Percentiles rank a stretch among this genome's conserved stretches.
Evolutionary conservation across 2,888 invertebrate genomes (phyloP).

Genomic region (Anorthoa munda): DNA sequence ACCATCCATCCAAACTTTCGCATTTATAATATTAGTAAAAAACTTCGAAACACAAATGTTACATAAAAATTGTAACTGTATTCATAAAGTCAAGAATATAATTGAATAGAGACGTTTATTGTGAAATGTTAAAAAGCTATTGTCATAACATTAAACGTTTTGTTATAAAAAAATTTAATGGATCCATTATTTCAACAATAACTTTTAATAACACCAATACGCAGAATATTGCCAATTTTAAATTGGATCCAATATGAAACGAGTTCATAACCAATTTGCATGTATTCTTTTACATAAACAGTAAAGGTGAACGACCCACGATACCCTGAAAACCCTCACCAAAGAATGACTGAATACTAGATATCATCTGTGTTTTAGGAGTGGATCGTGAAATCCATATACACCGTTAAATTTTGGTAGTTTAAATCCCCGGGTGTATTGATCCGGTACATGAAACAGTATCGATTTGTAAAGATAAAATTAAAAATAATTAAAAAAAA

Average conservation of each 20-base stretch:
- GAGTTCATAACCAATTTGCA: slow-evolving; percentile 17
- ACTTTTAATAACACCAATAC: slow-evolving; percentile 20
- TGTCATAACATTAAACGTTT: slow-evolving; percentile 1
- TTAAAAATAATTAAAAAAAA: too few relatives aligned
- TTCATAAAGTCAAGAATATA: neutral
- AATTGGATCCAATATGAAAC: slow-evolving; percentile 8
- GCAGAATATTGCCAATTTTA: slow-evolving; percentile 11
- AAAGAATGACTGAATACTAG: neutral
- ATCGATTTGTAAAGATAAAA: too few relatives aligned
- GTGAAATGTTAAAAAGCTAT: neutral
- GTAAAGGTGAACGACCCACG: neutral
- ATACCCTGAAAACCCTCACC: neutral
- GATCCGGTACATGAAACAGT: too few relatives aligned
- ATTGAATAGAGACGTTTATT: neutral
- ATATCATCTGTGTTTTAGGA: neutral
- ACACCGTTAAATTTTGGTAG: too few relatives aligned
- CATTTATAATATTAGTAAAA: too few relatives aligned
- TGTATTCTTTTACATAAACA: slow-evolving; percentile 13
- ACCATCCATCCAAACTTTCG: too few relatives aligned
- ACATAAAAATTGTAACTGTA: neutral
- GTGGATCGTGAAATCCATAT: neutral
- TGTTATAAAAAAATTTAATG: slow-evolving; percentile 9
- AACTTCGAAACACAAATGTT: neutral
- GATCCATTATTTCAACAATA: slow-evolving; percentile 12
- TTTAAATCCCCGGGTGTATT: too few relatives aligned